phyloP scores from a whole-genome alignment of 2,113 vertebrate species.

The Hippocampus guttulatus region DNA sequence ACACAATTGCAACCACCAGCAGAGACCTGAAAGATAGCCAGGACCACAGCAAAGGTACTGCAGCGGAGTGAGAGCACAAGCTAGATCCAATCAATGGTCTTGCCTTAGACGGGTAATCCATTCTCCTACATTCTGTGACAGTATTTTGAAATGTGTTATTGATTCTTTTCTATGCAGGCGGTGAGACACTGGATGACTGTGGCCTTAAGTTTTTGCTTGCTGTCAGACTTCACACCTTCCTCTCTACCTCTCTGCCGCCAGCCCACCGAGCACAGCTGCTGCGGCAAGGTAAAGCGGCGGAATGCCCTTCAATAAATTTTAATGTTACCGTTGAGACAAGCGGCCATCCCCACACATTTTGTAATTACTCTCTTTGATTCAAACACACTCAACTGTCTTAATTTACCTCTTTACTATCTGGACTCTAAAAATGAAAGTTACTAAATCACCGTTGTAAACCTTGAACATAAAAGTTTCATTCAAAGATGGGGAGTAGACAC shows the following conservation, averaged over 20 bases:
- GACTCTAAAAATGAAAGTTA: conserved; percentile 1
- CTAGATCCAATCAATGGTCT: not conserved
- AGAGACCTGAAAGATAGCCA: conserved; percentile 91
- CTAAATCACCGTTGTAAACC: conserved; percentile 11
- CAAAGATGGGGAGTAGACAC: conserved; percentile 4
- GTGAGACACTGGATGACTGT: conserved; percentile 96
- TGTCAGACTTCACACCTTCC: conserved; percentile 90
- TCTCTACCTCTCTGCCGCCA: conserved; percentile 88
- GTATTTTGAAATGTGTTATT: conserved; percentile 5
- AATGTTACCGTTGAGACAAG: not conserved
- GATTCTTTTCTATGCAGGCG: conserved; percentile 69
- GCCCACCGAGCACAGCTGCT: conserved; percentile 84
- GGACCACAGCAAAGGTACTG: conserved; percentile 83
- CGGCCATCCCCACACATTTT: not conserved
- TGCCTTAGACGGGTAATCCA: not conserved
- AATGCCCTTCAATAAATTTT: not conserved
- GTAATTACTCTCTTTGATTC: not conserved
- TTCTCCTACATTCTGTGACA: not conserved
- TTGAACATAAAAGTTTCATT: conserved; percentile 17
- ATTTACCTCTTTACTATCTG: not conserved
- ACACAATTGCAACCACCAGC: conserved; percentile 93
- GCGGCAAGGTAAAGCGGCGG: conserved; percentile 79
- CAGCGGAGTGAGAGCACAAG: not conserved
- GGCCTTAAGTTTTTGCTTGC: conserved; percentile 94
- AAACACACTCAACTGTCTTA: not conserved